These are phyloP conservation scores for Grapholita molesta DNA, from an alignment of 1,140 invertebrate species.

Conservation along the genomic window DNA sequence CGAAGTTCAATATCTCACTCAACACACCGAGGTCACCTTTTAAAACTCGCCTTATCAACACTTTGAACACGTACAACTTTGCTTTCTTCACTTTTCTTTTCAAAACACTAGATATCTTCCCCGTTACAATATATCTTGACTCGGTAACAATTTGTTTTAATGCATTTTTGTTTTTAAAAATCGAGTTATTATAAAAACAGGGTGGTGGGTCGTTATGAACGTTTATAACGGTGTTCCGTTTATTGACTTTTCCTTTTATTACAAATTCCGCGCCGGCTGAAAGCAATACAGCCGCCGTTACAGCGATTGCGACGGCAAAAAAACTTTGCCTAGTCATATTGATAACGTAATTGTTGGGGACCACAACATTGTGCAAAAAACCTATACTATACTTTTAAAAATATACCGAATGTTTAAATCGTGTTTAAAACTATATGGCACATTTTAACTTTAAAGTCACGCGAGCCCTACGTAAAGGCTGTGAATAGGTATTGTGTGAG, in stretches of 20 bases:
- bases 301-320: conserved; percentile 24
- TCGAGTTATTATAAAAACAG: conserved; percentile 56
- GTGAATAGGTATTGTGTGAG: conserved; percentile 16
- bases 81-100: conserved; percentile 45
- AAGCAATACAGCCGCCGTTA: conserved; percentile 25
- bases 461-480: not conserved
- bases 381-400: not conserved
- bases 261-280: conserved; percentile 44
- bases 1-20: conserved; percentile 65
- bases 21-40: conserved; percentile 62
- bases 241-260: conserved; percentile 64
- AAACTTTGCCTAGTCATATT: conserved; percentile 38
- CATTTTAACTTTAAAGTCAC: not conserved
- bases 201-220: conserved; percentile 49
- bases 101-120: conserved; percentile 65
- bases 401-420: not conserved
- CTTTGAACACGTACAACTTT: conserved; percentile 55
- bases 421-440: not conserved
- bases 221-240: conserved; percentile 66
- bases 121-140: conserved; percentile 70
- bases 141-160: conserved; percentile 54
- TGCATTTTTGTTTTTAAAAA: conserved; percentile 63
- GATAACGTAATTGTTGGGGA: conserved; percentile 17
- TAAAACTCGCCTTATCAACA: conserved; percentile 60
- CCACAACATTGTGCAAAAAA: conserved; percentile 17